These are phyloP conservation scores for Galerucella calmariensis DNA, from an alignment of 2,888 invertebrate genomes.

Conservation along the genomic window DNA sequence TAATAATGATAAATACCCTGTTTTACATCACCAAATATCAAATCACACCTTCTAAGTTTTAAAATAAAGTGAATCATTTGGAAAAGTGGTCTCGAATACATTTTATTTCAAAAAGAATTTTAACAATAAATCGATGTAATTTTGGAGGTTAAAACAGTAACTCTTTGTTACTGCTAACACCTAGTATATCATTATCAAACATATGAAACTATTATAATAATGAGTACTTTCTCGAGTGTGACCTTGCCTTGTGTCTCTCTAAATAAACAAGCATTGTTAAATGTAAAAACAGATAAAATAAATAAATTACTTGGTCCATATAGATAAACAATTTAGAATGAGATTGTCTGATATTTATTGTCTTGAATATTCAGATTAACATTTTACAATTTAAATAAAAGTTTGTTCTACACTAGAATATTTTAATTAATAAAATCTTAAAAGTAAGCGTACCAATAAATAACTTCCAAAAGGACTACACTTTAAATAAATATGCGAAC, in stretches of 20 bases:
- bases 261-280: slow-evolving; percentile 19
- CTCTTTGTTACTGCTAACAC: too few species aligned
- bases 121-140: too few species aligned
- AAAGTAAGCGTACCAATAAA: not conserved
- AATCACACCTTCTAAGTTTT: not conserved
- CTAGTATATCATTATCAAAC: not conserved
- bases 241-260: slow-evolving; percentile 23
- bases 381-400: not conserved
- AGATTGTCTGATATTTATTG: slow-evolving; percentile 9
- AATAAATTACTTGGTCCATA: slow-evolving; percentile 17
- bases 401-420: not conserved
- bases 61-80: too few species aligned
- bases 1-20: not conserved
- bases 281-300: slow-evolving; percentile 17
- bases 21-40: not conserved
- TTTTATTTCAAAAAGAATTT: too few species aligned
- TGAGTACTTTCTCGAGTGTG: slow-evolving; percentile 19
- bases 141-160: too few species aligned
- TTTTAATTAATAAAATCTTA: not conserved
- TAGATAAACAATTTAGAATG: slow-evolving; percentile 19
- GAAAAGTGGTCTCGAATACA: too few species aligned
- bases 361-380: not conserved
- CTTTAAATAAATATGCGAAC: not conserved
- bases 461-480: not conserved
- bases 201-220: slow-evolving; percentile 10